phyloP scores from a whole-genome alignment of 2,113 vertebrate species.

The Microcebus ravelobensis region DNA sequence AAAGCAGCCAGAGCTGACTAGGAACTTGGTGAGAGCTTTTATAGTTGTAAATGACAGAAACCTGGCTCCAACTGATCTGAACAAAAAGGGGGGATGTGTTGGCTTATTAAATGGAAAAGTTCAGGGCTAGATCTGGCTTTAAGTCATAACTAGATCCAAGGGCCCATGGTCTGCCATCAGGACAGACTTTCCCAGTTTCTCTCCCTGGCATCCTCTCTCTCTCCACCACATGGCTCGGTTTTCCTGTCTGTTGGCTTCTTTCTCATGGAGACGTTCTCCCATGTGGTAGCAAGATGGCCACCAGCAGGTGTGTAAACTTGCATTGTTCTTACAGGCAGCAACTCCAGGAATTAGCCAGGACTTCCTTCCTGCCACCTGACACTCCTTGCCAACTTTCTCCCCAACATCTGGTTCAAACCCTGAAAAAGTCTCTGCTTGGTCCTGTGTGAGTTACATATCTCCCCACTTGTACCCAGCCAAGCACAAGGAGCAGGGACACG shows the following conservation, averaged over 20 bases:
- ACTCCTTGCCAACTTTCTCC: neutral
- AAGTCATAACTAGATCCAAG: neutral
- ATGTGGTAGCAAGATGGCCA: neutral
- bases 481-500: neutral
- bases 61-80: neutral
- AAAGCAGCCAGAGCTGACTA: neutral
- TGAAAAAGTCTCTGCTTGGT: neutral
- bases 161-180: neutral
- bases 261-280: neutral
- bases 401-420: neutral
- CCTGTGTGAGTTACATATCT: neutral
- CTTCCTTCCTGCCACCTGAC: neutral
- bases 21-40: neutral
- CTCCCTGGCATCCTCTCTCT: neutral
- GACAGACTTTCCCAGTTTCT: no score
- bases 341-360: neutral
- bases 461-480: neutral
- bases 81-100: neutral
- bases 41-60: neutral
- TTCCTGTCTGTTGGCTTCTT: neutral
- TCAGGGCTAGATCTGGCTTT: neutral
- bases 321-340: neutral
- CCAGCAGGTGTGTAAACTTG: neutral
- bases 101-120: neutral
- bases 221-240: neutral